These are phyloP conservation scores for Centropristis striata DNA, from an alignment of 2,113 vertebrate species.

Conservation along the genomic window DNA sequence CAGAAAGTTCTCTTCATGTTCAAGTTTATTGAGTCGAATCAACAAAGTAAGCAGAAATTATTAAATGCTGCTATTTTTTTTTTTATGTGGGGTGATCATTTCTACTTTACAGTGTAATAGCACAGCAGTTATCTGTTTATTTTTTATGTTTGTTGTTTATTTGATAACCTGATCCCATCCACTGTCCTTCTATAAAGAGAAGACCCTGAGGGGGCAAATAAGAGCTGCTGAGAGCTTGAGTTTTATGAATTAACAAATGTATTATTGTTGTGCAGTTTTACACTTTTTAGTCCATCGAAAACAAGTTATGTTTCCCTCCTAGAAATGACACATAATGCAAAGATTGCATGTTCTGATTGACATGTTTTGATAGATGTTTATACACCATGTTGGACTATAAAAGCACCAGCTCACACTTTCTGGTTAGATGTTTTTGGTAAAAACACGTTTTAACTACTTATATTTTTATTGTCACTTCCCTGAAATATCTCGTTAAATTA, in stretches of 20 bases:
- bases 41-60: no score
- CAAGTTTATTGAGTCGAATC: no score
- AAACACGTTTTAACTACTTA: neutral
- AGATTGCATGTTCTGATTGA: neutral
- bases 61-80: neutral
- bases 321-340: neutral
- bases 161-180: no score
- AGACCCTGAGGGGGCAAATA: neutral
- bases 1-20: no score
- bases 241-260: neutral
- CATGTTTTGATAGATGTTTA: neutral
- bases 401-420: neutral
- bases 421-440: no score
- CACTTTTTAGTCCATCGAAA: neutral
- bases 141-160: neutral
- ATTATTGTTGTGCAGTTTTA: neutral
- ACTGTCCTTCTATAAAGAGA: neutral
- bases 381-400: neutral
- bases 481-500: neutral
- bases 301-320: neutral
- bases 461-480: neutral
- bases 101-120: neutral
- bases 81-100: no score
- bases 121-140: neutral
- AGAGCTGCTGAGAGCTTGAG: no score